These are phyloP conservation scores for Drosophila sp. DNA, from an alignment of 1,140 invertebrate genomes.

Conservation along the genomic window DNA sequence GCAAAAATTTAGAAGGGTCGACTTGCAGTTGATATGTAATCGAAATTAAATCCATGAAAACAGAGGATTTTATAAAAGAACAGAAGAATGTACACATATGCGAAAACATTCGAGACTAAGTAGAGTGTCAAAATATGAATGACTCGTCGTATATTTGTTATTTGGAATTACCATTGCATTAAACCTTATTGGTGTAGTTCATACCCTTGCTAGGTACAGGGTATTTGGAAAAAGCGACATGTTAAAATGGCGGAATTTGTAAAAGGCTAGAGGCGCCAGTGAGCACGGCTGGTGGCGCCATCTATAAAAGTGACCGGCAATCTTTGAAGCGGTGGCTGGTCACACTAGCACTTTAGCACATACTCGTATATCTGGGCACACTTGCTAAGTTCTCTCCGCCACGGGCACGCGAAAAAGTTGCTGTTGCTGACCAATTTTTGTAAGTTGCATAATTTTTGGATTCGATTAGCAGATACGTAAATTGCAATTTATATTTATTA, in stretches of 20 bases:
- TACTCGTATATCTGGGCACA: neutral
- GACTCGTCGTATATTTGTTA: too few species aligned
- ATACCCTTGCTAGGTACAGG: neutral
- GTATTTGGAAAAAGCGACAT: neutral
- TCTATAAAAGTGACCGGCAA: neutral
- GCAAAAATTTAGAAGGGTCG: too few species aligned
- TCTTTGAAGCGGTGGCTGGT: neutral
- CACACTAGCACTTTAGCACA: neutral
- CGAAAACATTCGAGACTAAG: too few species aligned
- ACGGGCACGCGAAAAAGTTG: constrained; percentile 12
- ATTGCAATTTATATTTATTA: neutral
- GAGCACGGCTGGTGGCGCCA: neutral
- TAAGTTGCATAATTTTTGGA: constrained; percentile 6
- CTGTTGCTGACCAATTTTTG: constrained; percentile 9
- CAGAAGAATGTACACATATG: too few species aligned
- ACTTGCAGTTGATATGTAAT: too few species aligned
- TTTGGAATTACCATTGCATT: too few species aligned
- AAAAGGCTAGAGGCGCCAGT: too few species aligned
- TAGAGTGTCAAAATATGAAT: too few species aligned
- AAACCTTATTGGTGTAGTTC: too few species aligned
- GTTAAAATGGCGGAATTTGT: too few species aligned
- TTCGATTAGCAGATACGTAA: neutral
- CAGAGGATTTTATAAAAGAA: too few species aligned
- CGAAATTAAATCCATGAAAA: too few species aligned
- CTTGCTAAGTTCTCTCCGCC: constrained; percentile 11